These are phyloP conservation scores for Ictalurus punctatus DNA, from an alignment of 2,113 vertebrate species.

Conservation along the genomic window DNA sequence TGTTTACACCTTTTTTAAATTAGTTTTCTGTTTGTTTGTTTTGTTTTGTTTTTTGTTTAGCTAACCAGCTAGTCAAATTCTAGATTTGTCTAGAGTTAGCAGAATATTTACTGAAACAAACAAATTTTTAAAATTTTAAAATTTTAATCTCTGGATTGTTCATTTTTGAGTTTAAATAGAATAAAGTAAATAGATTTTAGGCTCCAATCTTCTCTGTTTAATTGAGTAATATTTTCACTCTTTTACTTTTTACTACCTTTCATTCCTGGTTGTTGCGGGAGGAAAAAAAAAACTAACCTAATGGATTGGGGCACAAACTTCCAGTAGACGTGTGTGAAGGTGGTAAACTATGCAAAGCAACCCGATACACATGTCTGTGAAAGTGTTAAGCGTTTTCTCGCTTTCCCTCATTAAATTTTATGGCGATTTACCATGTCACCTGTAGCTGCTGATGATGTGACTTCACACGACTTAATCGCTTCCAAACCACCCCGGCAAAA, in stretches of 20 bases:
- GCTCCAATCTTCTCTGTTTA: neutral
- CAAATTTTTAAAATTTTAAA: too few relatives aligned
- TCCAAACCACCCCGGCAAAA: constrained; percentile 39
- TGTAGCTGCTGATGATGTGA: constrained; percentile 37
- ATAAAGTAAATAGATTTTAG: neutral
- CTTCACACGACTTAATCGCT: constrained; percentile 43
- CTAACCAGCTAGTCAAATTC: neutral
- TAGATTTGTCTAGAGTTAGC: neutral
- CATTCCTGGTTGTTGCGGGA: too few relatives aligned
- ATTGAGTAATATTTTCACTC: neutral
- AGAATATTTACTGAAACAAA: neutral
- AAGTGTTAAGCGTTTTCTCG: constrained; percentile 50
- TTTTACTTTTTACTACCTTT: neutral
- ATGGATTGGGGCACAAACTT: neutral
- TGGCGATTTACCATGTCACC: constrained; percentile 50
- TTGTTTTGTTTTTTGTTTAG: too few relatives aligned
- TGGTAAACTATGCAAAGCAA: constrained; percentile 41
- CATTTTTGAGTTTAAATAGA: neutral
- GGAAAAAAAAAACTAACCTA: too few relatives aligned
- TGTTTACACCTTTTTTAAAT: neutral
- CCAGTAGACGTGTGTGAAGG: constrained; percentile 28
- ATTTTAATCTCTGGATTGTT: too few relatives aligned
- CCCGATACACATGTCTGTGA: constrained; percentile 47
- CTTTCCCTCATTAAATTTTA: constrained; percentile 54
- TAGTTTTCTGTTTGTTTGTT: neutral